Percentiles rank a stretch among this genome's conserved stretches.
Evolutionary conservation across 2,797 vertebrate genomes (phyloP).

Genomic region (Peromyscus nudipes): DNA sequence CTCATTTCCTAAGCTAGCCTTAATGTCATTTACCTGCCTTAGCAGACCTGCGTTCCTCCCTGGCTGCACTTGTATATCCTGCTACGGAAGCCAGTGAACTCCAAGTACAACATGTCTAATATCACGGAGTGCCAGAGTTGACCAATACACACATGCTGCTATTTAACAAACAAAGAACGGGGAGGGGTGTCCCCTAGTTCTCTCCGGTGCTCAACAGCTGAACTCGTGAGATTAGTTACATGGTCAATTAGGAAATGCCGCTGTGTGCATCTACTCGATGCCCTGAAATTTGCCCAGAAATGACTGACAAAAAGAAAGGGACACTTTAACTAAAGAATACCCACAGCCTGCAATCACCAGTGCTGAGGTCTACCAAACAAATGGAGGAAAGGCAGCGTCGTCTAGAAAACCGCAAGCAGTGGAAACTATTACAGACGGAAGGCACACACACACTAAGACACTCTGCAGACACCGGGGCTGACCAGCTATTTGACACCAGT

Average conservation of each 20-base stretch:
- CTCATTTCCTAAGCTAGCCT: not conserved
- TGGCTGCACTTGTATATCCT: not conserved
- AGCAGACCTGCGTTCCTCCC: not conserved
- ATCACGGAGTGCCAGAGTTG: not conserved
- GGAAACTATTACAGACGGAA: not conserved
- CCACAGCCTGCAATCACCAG: not conserved
- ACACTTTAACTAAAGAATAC: constrained; percentile 25
- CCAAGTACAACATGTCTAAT: not conserved
- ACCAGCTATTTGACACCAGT: not conserved
- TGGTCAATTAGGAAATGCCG: constrained; percentile 9
- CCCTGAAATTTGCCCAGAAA: constrained; percentile 33
- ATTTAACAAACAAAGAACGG: not conserved
- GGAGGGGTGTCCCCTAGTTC: not conserved
- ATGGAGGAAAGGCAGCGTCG: not conserved
- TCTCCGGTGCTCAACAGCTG: not conserved
- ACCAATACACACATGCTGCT: too few species aligned
- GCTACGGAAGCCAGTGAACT: not conserved
- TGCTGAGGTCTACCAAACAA: not conserved
- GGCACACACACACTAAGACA: not conserved
- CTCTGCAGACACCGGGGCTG: not conserved
- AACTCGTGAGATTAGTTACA: constrained; percentile 3
- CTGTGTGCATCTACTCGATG: not conserved
- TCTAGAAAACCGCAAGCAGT: not conserved
- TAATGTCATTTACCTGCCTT: not conserved
- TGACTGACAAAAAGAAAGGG: not conserved